Base-by-base conservation (phyloP, 53 echinoderm and acorn worm genomes). In the Hippasteria phrygiana region DNA sequence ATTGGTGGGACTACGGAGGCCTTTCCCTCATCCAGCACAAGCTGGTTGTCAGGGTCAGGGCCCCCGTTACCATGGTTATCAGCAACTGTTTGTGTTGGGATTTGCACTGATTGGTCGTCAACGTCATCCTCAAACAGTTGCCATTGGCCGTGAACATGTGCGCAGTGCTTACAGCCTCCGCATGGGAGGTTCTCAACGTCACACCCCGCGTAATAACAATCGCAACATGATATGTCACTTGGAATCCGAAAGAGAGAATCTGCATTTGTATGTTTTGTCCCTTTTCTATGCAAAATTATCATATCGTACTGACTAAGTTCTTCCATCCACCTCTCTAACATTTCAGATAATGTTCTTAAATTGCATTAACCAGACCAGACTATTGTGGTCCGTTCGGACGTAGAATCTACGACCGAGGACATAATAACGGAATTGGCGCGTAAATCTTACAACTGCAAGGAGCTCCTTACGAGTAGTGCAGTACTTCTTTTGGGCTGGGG, bases 261-360 rank as follows among this genome's bases (percentile, higher is more conserved):
- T 11, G 92, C 92, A 42, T 83, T 91, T 1, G 8, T 43, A 42
- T 92, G 91, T 24, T 71, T 77, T 45, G 73, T 92, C 7, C 92
- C 89, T 26, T 62, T 63, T 12, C 92, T 74, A 27, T 93, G 89
- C 22, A 85, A 40, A 5, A 89, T 17, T 0, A 10, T 37, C 66
- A 93, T 75, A 38, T 93, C 75, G 43, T 87, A 93, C 48, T 88
- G 92, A 40, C 92, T 89, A 48, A 91, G 71, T 37, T 87, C 78
- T 43, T 91, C 91, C 1, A 91, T 29, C 91, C 91, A 91, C 20
- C 93, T 78, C 7, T 79, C 90, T 31, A 93, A 62, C 32, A 90
- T 87, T 1, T 79, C 87, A 39, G 82, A 71, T 4, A 90, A n/a
- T 87, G 1, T 70, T 1, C 33, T 90, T 90, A 55, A 90, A 93